phyloP scores from a whole-genome alignment of 2,797 vertebrate genomes.

The Myotis myotis region DNA sequence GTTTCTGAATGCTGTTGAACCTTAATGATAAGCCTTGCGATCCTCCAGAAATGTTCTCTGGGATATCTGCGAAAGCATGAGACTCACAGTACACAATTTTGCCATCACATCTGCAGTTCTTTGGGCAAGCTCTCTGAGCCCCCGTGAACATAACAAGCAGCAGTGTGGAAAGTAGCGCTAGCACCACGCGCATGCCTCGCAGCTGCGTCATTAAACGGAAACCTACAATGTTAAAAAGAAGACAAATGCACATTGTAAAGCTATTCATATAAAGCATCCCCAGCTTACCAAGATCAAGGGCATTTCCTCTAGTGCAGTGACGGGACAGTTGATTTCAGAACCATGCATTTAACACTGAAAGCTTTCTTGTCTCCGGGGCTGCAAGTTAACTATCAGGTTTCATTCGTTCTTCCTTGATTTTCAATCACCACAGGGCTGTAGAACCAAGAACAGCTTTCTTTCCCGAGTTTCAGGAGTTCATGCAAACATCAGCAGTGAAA shows the following conservation, averaged over 20 bases:
- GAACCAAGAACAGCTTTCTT: conserved; percentile 18
- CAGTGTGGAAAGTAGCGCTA: conserved; percentile 82
- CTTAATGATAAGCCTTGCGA: conserved; percentile 96
- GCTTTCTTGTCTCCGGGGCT: conserved; percentile 15
- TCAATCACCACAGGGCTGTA: neutral
- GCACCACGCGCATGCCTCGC: conserved; percentile 85
- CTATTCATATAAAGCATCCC: neutral
- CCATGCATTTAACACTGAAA: conserved; percentile 30
- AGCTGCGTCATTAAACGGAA: conserved; percentile 83
- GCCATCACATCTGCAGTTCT: conserved; percentile 96
- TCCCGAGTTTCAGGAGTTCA: conserved; percentile 39
- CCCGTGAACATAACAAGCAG: conserved; percentile 87
- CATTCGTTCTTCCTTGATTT: conserved; percentile 37
- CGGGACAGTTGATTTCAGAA: neutral
- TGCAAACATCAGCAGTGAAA: neutral
- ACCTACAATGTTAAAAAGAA: conserved; percentile 82
- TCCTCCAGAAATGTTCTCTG: conserved; percentile 94
- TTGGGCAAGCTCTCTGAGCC: conserved; percentile 94
- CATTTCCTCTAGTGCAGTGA: neutral
- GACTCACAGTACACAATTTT: conserved; percentile 99
- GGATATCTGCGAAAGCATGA: conserved; percentile 95
- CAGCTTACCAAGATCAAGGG: neutral
- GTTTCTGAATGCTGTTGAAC: conserved; percentile 97
- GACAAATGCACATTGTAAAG: conserved; percentile 77
- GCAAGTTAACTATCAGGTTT: neutral